These are phyloP conservation scores for Pterobdella sp. DNA, from an alignment of 2,888 invertebrate genomes.

Conservation along the genomic window DNA sequence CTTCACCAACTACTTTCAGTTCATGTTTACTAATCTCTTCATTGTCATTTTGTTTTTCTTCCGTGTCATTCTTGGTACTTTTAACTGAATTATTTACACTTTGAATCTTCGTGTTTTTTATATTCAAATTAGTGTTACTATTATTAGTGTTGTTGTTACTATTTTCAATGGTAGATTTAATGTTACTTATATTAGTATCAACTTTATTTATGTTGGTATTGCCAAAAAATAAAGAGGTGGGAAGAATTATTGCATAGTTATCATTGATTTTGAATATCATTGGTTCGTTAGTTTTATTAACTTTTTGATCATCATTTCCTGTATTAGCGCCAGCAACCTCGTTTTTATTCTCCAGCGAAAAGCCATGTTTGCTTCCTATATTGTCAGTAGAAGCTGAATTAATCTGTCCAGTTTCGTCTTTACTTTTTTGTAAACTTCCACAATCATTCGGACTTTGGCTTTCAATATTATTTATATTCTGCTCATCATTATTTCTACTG, in stretches of 20 bases:
- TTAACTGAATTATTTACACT: background rate
- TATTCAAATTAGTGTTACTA: background rate
- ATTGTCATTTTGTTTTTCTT: background rate
- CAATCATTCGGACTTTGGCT: background rate
- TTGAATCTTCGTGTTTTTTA: background rate
- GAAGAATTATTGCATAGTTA: background rate
- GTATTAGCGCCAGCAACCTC: background rate
- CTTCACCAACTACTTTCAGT: background rate
- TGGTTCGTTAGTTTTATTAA: background rate
- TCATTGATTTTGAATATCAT: background rate
- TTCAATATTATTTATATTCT: slow-evolving; percentile 8
- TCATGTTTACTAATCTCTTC: background rate
- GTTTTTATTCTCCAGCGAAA: background rate
- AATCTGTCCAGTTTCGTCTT: no score
- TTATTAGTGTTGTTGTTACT: background rate
- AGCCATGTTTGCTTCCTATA: background rate
- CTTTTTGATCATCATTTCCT: background rate
- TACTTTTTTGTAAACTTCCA: no score
- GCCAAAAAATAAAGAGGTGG: background rate
- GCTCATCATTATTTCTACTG: background rate
- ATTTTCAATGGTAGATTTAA: background rate
- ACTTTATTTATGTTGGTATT: background rate
- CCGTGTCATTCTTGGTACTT: slow-evolving; percentile 1
- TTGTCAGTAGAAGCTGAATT: background rate
- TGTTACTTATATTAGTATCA: background rate